phyloP scores from a whole-genome alignment of 2,888 invertebrate species.

The Aphidius colemani region DNA sequence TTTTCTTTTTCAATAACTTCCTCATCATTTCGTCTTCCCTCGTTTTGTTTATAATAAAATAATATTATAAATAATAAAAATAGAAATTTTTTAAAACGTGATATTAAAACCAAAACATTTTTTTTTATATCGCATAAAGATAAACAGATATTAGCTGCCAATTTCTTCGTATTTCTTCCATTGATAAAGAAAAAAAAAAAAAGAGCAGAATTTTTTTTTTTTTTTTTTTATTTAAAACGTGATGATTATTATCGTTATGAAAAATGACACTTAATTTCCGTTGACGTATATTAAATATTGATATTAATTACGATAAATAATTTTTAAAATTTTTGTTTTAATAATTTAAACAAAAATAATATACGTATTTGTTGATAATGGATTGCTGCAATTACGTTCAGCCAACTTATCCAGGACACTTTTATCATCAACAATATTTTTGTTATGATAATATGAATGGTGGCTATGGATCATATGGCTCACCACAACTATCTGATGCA shows the following conservation, averaged over 20 bases:
- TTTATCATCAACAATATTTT: conserved; percentile 52
- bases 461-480: conserved; percentile 41
- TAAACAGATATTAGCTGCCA: conserved; percentile 15
- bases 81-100: conserved; percentile 10
- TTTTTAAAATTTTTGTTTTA: no score
- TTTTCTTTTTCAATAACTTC: no score
- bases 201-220: background rate
- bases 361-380: conserved; percentile 37
- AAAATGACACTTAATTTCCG: background rate
- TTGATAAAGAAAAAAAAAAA: conserved; percentile 22
- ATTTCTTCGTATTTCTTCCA: conserved; percentile 23
- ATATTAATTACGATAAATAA: background rate
- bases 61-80: background rate
- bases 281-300: conserved; percentile 7
- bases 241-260: background rate
- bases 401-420: conserved; percentile 48
- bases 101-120: conserved; percentile 18
- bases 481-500: conserved; percentile 46
- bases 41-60: no score
- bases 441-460: conserved; percentile 52
- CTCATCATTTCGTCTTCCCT: no score
- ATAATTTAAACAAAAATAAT: background rate
- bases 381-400: conserved; percentile 57
- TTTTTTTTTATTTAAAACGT: conserved; percentile 6
- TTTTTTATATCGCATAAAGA: background rate